Conservation (phyloP, 2,888 invertebrate species). For the Acrobasis consociella region DNA sequence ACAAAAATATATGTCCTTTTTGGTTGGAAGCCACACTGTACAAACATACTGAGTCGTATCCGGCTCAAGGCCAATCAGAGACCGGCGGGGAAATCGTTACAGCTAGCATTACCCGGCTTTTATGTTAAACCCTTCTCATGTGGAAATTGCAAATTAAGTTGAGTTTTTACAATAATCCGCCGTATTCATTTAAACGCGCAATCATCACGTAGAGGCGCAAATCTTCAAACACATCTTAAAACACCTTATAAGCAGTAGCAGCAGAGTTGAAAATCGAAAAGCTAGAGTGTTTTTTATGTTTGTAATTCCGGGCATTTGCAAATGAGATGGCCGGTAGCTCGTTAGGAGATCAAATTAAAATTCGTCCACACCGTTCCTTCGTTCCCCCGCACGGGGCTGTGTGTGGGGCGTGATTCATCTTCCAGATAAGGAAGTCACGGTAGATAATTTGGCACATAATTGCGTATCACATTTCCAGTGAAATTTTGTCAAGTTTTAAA, state of each 20-base stretch:
- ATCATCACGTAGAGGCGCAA: constrained; percentile 25
- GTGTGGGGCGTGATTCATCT: constrained; percentile 1
- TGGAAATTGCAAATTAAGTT: constrained; percentile 34
- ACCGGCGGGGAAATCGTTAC: background rate
- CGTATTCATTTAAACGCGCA: constrained; percentile 28
- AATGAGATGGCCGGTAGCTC: constrained; percentile 25
- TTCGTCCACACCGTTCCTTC: constrained; percentile 19
- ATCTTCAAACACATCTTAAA: background rate
- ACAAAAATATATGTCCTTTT: too few species aligned
- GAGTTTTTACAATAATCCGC: constrained; percentile 33
- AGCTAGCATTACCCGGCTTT: background rate
- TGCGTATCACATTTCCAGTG: background rate
- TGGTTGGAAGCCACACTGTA: too few species aligned
- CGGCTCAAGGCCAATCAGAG: background rate
- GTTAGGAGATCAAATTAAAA: constrained; percentile 29
- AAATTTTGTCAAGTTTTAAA: background rate
- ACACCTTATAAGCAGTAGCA: constrained; percentile 1
- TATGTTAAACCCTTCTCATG: constrained; percentile 28
- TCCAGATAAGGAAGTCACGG: background rate
- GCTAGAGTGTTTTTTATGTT: background rate
- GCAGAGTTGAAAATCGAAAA: background rate
- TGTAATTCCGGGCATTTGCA: constrained; percentile 17
- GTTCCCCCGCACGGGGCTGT: background rate
- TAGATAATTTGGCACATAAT: background rate
- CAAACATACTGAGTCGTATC: background rate